A percentile compares a stretch with the other conserved stretches of the same genome.
These are phyloP conservation scores for Trypoxylon attenuatum DNA, from an alignment of 2,888 invertebrate genomes.

Conservation along the genomic window DNA sequence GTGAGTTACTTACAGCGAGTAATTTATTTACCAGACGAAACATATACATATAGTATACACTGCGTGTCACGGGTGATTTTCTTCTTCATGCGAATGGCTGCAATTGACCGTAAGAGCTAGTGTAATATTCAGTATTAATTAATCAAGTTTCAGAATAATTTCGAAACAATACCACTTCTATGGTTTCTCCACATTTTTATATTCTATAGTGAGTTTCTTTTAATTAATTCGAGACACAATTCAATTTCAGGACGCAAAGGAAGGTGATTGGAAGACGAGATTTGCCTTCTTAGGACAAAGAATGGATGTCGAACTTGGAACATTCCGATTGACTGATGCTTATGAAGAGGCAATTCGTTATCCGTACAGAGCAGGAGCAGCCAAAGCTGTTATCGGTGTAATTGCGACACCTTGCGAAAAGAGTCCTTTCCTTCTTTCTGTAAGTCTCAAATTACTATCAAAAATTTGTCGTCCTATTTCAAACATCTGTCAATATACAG, in stretches of 20 bases:
- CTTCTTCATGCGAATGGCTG: too few species aligned
- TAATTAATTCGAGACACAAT: not conserved
- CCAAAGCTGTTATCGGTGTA: slow-evolving; percentile 83
- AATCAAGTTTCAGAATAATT: too few species aligned
- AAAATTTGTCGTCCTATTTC: not conserved
- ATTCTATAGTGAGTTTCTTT: too few species aligned
- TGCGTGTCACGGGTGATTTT: too few species aligned
- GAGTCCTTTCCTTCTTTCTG: slow-evolving; percentile 76
- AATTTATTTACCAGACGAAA: not conserved
- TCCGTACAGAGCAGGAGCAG: slow-evolving; percentile 86
- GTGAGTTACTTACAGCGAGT: slow-evolving; percentile 33
- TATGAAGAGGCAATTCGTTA: slow-evolving; percentile 80
- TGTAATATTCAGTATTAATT: too few species aligned
- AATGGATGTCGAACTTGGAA: slow-evolving; percentile 76
- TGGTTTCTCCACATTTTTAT: too few species aligned
- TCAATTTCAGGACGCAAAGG: slow-evolving; percentile 61
- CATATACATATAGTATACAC: too few species aligned
- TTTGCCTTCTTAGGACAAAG: slow-evolving; percentile 68
- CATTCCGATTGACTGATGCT: slow-evolving; percentile 75
- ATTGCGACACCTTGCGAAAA: slow-evolving; percentile 79
- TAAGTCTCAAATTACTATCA: slow-evolving; percentile 65
- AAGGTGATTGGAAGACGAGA: slow-evolving; percentile 50
- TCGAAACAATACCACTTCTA: too few species aligned
- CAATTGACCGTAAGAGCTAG: too few species aligned
- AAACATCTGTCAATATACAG: too few species aligned